Evolutionary conservation across 2,113 vertebrate genomes (phyloP).

Genomic region (Peromyscus polionotus): DNA sequence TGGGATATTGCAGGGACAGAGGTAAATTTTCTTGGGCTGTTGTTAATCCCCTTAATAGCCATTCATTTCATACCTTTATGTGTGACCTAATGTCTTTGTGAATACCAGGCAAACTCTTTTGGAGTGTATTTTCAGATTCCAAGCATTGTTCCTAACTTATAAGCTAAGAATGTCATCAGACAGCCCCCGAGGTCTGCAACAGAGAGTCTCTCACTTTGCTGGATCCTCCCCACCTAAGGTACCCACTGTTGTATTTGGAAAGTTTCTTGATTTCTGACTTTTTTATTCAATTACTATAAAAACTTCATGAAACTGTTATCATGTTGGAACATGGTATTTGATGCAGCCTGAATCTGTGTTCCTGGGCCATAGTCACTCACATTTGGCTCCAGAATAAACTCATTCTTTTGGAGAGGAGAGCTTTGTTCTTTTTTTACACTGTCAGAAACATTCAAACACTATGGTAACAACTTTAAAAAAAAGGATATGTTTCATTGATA

Average conservation of each 20-base stretch:
- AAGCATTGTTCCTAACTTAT: not conserved
- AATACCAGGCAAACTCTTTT: not conserved
- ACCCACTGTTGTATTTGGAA: not conserved
- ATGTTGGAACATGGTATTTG: not conserved
- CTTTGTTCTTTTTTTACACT: not conserved
- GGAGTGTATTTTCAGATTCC: not conserved
- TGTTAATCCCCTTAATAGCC: not conserved
- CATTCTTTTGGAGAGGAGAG: not conserved
- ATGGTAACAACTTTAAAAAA: not conserved
- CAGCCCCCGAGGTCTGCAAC: not conserved
- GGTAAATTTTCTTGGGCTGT: not conserved
- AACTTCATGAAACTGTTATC: not conserved
- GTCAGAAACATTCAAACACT: not conserved
- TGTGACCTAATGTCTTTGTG: too few relatives aligned
- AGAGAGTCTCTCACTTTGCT: not conserved
- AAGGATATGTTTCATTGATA: not conserved
- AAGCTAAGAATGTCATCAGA: not conserved
- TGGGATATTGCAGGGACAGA: not conserved
- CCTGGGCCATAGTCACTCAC: not conserved
- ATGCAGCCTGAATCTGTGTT: not conserved
- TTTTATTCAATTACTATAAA: not conserved
- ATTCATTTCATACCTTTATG: not conserved
- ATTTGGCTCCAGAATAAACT: not conserved
- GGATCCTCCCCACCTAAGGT: not conserved
- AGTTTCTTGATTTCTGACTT: not conserved